These are phyloP conservation scores for Zaprionus vittiger DNA, from an alignment of 1,140 invertebrate genomes.

Conservation along the genomic window DNA sequence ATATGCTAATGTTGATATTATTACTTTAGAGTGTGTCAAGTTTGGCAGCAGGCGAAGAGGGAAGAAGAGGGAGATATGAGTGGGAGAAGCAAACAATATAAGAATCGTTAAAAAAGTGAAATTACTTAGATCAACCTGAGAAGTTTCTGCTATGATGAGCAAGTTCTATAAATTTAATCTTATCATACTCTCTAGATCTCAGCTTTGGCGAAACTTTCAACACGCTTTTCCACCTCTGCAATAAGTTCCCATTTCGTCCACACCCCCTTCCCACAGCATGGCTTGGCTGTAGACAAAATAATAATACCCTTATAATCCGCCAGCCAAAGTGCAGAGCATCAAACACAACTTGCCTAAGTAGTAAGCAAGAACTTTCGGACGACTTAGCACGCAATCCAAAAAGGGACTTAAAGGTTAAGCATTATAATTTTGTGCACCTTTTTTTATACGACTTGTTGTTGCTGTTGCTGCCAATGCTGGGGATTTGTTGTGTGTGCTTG, in stretches of 20 bases:
- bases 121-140: not conserved
- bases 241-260: not conserved
- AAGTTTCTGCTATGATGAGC: not conserved
- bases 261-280: not conserved
- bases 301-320: conserved; percentile 64
- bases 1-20: conserved; percentile 59
- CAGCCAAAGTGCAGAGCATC: conserved; percentile 47
- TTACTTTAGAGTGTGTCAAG: conserved; percentile 12
- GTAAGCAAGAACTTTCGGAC: conserved; percentile 60
- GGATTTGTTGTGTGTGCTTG: conserved; percentile 11
- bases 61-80: not conserved
- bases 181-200: not conserved
- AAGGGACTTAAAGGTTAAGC: conserved; percentile 77
- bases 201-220: not conserved
- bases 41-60: not conserved
- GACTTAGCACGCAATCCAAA: conserved; percentile 78
- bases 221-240: not conserved
- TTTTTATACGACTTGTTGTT: conserved; percentile 19
- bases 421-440: conserved; percentile 80
- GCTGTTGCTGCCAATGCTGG: conserved; percentile 16
- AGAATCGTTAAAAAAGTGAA: not conserved
- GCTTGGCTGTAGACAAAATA: conserved; percentile 63
- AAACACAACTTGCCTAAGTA: conserved; percentile 58
- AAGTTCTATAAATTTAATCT: conserved; percentile 1
- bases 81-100: not conserved